A percentile compares a stretch with the other conserved stretches of the same genome.
Evolutionary conservation across 2,888 invertebrate species (phyloP).

Genomic region (Odontocerum albicorne): DNA sequence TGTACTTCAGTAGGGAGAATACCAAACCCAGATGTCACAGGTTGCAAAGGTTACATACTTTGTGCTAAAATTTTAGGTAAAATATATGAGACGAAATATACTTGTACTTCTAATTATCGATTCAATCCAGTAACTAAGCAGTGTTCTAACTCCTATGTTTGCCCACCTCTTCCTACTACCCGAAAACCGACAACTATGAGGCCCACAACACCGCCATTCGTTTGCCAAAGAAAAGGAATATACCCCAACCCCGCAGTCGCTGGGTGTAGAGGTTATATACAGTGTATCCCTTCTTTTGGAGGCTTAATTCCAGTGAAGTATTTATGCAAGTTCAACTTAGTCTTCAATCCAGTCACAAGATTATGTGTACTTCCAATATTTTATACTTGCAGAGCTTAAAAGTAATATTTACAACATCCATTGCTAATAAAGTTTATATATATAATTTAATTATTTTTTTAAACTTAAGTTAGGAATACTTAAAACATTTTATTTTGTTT

Average conservation of each 20-base stretch:
- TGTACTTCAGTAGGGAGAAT: constrained; percentile 8
- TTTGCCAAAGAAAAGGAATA: constrained; percentile 12
- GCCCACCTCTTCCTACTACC: constrained; percentile 3
- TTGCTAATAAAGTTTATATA: no score
- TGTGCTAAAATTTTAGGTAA: constrained; percentile 44
- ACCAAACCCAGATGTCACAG: constrained; percentile 48
- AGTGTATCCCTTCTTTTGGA: constrained; percentile 2
- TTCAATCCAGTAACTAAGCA: constrained; percentile 12
- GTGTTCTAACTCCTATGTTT: constrained; percentile 1
- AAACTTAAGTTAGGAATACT: no score
- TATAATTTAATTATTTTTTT: no score
- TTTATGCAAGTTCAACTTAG: constrained; percentile 2
- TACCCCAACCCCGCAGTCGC: constrained; percentile 4
- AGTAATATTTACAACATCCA: no score
- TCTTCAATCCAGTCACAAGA: constrained; percentile 10
- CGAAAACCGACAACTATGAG: constrained; percentile 13
- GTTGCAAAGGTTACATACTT: constrained; percentile 54
- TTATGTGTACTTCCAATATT: no score
- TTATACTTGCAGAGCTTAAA: no score
- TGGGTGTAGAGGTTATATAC: constrained; percentile 19
- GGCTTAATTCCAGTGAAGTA: constrained; percentile 7
- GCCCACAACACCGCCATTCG: background rate
- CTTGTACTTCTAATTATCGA: constrained; percentile 1
- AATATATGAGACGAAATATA: background rate
- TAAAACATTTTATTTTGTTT: no score